A percentile compares a stretch with the other conserved stretches of the same genome.
phyloP scores from a whole-genome alignment of 2,797 vertebrate species.

The Discoglossus pictus region DNA sequence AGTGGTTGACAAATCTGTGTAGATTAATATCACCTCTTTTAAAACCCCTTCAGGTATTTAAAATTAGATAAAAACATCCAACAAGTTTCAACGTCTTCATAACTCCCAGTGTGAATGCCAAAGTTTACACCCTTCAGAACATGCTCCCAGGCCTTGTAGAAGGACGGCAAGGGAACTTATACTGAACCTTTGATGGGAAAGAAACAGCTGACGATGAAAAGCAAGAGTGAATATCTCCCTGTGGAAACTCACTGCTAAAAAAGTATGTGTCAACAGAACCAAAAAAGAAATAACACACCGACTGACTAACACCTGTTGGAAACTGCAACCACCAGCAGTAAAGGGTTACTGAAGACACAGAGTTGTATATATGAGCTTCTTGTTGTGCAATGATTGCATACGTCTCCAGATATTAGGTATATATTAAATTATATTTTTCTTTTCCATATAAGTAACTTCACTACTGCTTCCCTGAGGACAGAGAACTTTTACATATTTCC shows the following conservation, averaged over 20 bases:
- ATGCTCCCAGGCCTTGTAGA: background rate
- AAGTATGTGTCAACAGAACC: conserved; percentile 3
- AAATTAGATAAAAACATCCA: background rate
- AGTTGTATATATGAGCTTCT: background rate
- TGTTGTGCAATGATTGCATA: background rate
- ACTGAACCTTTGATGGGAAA: conserved; percentile 3
- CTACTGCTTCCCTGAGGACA: too few species aligned
- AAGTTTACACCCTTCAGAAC: background rate
- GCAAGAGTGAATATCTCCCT: conserved; percentile 12
- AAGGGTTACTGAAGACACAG: background rate
- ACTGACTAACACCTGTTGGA: background rate
- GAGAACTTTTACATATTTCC: too few species aligned
- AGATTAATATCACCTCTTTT: background rate
- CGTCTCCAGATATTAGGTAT: too few species aligned
- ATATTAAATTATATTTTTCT: too few species aligned
- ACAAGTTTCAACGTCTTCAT: conserved; percentile 1
- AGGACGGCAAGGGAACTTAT: background rate
- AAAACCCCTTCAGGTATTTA: background rate
- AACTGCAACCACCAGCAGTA: background rate
- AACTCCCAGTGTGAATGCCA: background rate
- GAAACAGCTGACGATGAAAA: conserved; percentile 17
- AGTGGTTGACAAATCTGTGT: background rate
- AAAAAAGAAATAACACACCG: background rate
- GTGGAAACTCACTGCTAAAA: background rate
- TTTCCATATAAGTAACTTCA: too few species aligned